These are phyloP conservation scores for Ceryle rudis DNA, from an alignment of 2,797 vertebrate species.

Conservation along the genomic window DNA sequence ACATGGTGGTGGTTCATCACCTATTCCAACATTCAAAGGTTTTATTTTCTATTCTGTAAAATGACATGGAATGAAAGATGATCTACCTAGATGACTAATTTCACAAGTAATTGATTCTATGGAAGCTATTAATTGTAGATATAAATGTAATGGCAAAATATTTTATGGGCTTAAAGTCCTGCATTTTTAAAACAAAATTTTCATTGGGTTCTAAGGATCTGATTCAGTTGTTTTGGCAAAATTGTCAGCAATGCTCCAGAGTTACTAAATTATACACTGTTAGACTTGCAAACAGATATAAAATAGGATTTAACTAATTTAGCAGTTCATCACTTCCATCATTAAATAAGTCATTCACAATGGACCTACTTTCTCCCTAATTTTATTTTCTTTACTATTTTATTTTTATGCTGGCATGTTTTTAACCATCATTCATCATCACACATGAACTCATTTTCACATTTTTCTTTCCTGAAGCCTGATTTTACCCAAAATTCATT, in stretches of 20 bases:
- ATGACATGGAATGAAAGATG: background rate
- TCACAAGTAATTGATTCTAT: background rate
- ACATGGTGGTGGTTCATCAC: background rate
- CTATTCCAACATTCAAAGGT: background rate
- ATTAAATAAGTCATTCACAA: conserved; percentile 12
- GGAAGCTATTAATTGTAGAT: background rate
- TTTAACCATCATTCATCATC: background rate
- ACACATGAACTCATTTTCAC: background rate
- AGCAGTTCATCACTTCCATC: background rate
- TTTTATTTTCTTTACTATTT: background rate
- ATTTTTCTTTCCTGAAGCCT: background rate
- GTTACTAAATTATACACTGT: background rate
- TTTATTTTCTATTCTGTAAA: background rate
- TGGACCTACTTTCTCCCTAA: conserved; percentile 47
- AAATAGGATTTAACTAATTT: background rate
- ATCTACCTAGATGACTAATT: background rate
- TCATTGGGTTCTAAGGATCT: background rate
- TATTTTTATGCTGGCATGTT: background rate
- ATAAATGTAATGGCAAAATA: background rate
- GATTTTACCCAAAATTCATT: background rate
- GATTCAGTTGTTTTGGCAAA: background rate
- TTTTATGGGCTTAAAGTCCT: background rate
- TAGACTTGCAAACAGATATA: background rate
- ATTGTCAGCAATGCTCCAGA: background rate
- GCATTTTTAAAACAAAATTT: background rate